Percentiles rank a stretch among this genome's conserved stretches.
Conservation (phyloP, 2,888 invertebrate genomes). For the Frankliniella intonsa region DNA sequence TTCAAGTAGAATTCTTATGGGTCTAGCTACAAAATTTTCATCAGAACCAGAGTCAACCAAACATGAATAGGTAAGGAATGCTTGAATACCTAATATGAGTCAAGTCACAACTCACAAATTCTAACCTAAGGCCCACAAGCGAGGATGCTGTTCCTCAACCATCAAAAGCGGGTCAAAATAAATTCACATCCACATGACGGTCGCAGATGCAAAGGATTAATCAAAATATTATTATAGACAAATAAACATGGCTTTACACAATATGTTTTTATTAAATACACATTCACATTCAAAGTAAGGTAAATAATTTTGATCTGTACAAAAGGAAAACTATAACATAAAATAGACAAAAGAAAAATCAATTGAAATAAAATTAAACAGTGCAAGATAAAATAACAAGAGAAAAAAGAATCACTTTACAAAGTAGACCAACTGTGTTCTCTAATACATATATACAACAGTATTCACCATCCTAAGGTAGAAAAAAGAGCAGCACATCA, state of each 20-base stretch:
- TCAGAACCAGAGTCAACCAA: background rate
- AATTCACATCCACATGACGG: background rate
- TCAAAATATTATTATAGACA: background rate
- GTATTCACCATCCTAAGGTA: background rate
- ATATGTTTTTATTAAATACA: constrained; percentile 12
- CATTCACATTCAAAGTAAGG: background rate
- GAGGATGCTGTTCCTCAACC: constrained; percentile 19
- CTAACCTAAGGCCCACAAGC: background rate
- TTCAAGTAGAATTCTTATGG: background rate
- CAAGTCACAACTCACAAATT: background rate
- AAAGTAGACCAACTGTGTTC: constrained; percentile 12
- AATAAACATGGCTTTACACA: constrained; percentile 10
- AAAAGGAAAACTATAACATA: constrained; percentile 7
- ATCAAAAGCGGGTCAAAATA: constrained; percentile 12
- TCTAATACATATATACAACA: background rate
- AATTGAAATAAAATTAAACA: constrained; percentile 23
- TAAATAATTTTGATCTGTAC: constrained; percentile 6
- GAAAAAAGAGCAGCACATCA: background rate
- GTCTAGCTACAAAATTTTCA: background rate
- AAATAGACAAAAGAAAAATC: constrained; percentile 9
- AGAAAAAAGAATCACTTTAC: background rate
- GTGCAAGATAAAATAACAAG: constrained; percentile 23
- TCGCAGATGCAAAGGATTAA: background rate
- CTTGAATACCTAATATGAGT: background rate
- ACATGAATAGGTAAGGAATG: background rate